Conservation (phyloP, 2,113 vertebrate genomes). For the Heterocephalus glaber region DNA sequence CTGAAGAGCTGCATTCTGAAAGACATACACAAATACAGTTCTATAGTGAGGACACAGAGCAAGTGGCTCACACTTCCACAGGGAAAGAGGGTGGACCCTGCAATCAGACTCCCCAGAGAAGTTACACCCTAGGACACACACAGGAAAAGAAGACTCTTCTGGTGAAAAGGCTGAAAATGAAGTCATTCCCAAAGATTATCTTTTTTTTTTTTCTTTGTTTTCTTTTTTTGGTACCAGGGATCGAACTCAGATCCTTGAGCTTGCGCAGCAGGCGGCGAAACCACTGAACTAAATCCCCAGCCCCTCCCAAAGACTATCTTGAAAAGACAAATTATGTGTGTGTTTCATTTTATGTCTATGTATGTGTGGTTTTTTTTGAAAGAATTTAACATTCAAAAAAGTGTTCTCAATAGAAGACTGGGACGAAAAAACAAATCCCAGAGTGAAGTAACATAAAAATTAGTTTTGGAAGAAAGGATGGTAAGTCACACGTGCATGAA, state of each 20-base stretch:
- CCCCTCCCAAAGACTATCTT: neutral
- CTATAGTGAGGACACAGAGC: neutral
- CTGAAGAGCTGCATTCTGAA: constrained; percentile 97
- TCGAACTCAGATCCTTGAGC: too few relatives aligned
- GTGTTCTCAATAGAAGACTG: neutral
- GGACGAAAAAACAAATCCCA: neutral
- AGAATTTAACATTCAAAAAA: constrained; percentile 31
- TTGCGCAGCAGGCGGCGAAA: too few relatives aligned
- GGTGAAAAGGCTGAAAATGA: neutral
- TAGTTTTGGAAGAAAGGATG: neutral
- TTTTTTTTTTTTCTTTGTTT: too few relatives aligned
- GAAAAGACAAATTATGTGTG: neutral
- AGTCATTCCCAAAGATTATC: neutral
- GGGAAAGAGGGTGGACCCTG: neutral
- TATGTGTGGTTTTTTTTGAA: neutral
- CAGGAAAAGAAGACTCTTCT: neutral
- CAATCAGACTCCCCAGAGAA: neutral
- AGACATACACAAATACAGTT: constrained; percentile 49
- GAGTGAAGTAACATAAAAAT: neutral
- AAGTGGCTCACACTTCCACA: neutral
- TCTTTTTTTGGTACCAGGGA: too few relatives aligned
- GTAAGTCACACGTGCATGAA: neutral
- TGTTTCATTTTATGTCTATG: neutral
- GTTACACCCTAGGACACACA: neutral
- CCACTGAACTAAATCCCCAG: too few relatives aligned